A percentile compares a stretch with the other conserved stretches of the same genome.
phyloP scores from a whole-genome alignment of 2,797 vertebrate genomes.

The Mormyrops boulengeri region DNA sequence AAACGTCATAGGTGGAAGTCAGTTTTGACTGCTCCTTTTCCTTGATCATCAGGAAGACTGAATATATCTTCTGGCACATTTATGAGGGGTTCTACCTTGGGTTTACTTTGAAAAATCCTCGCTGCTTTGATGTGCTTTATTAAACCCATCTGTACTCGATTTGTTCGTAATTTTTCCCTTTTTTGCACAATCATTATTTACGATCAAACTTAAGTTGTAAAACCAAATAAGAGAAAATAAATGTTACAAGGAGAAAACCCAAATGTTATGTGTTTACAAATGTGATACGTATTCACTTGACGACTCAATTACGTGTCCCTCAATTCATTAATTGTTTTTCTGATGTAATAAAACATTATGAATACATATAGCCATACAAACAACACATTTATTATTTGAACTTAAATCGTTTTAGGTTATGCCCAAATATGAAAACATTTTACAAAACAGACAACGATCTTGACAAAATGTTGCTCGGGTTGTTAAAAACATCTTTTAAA shows the following conservation, averaged over 20 bases:
- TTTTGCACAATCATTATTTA: constrained; percentile 63
- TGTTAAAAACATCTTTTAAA: background rate
- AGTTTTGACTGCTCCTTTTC: constrained; percentile 43
- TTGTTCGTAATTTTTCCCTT: constrained; percentile 61
- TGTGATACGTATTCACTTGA: background rate
- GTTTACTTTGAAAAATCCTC: constrained; percentile 51
- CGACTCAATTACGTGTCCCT: background rate
- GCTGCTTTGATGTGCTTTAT: constrained; percentile 75
- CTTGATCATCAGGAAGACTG: constrained; percentile 67
- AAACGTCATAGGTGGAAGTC: constrained; percentile 54
- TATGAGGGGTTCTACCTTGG: constrained; percentile 65
- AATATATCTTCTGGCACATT: constrained; percentile 71
- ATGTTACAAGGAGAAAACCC: background rate
- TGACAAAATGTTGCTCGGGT: background rate
- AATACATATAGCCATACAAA: background rate
- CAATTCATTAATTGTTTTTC: background rate
- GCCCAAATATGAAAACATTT: background rate
- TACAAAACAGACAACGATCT: too few relatives aligned
- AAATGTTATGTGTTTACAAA: background rate
- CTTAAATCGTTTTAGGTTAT: background rate
- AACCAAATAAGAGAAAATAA: constrained; percentile 37
- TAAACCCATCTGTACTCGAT: constrained; percentile 71
- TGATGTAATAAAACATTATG: background rate
- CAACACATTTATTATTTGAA: background rate
- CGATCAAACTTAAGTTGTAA: constrained; percentile 48